Percentiles rank a stretch among this genome's conserved stretches.
These are phyloP conservation scores for Hepsetus odoe DNA, from an alignment of 2,113 vertebrate species.

Conservation along the genomic window DNA sequence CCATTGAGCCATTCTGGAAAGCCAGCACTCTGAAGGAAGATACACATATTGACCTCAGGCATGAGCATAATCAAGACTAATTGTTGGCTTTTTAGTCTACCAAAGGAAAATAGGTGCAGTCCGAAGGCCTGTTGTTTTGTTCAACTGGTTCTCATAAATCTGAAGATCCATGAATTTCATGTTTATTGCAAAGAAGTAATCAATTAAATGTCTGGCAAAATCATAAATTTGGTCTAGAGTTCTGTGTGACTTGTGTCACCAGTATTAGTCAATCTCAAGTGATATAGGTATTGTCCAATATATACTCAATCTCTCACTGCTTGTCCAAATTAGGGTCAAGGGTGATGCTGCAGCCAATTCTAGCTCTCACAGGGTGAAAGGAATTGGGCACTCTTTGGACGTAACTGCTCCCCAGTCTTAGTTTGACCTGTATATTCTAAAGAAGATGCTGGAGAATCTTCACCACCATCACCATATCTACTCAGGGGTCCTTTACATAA, in stretches of 20 bases:
- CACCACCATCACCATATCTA: not conserved
- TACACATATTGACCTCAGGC: slow-evolving; percentile 16
- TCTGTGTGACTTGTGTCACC: too few species aligned
- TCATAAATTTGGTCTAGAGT: too few species aligned
- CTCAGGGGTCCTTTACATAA: slow-evolving; percentile 4
- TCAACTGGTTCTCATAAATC: not conserved
- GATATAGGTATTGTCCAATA: too few species aligned
- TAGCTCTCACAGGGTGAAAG: too few species aligned
- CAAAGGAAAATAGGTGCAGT: not conserved
- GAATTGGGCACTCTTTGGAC: too few species aligned
- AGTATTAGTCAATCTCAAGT: too few species aligned
- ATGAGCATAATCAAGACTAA: slow-evolving; percentile 51
- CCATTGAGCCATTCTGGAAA: slow-evolving; percentile 63
- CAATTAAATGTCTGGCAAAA: too few species aligned
- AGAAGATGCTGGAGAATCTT: not conserved
- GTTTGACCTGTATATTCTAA: not conserved
- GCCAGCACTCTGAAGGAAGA: slow-evolving; percentile 62
- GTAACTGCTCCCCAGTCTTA: not conserved
- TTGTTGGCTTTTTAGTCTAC: slow-evolving; percentile 36
- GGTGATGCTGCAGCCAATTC: too few species aligned
- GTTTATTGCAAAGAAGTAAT: too few species aligned
- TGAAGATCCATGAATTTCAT: too few species aligned
- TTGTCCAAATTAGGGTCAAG: too few species aligned
- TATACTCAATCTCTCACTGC: too few species aligned
- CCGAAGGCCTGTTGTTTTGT: not conserved